Evolutionary conservation across 2,888 invertebrate species (phyloP), one percentile per base, ranked within the genome.

Genomic region (Operophtera brumata): DNA sequence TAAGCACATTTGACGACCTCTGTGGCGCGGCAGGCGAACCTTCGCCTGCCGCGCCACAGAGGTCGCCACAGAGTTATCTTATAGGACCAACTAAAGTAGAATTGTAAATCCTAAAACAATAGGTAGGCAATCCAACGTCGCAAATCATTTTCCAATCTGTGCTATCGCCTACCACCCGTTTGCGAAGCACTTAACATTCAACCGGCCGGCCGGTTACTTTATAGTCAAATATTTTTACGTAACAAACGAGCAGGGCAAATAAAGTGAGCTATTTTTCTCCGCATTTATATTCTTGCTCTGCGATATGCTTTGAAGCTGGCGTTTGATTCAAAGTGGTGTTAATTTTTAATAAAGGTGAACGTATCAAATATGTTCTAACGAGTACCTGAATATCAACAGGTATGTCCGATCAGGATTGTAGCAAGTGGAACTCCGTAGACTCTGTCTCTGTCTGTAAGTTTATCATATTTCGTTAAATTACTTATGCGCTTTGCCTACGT

Each of bases 221-320:
- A 80, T 77, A 80, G 76, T 76, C 75, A 77, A 78, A 81, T 80
- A 79, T 81, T 79, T 80, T 75, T 77, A 67, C 64, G 70, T 75
- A 75, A 77, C 75, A 74, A 75, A 76, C 71, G 72, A 73, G 68
- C 62, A 59, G 58, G 58, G 69, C 67, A 77, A 77, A 78, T 75
- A 78, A 74, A 70, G 63, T 66, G 59, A 49, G 64, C 58, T 62
- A 66, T 69, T 73, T 74, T 73, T 75, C 65, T 73, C 64, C 47
- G 65, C 68, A 64, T 70, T 70, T 68, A 67, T 51, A 64, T 68
- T 69, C 71, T 50, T 58, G 25, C 20, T 47, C 43, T 25, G 39
- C 39, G 45, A 46, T 35, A 47, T 13, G 49, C 54, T 71, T 39
- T 71, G 73, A 73, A 77, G 67, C 71, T 76, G 69, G 64, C 64